Evolutionary conservation across 2,888 invertebrate species (phyloP).

Genomic region (Acronicta leporina): DNA sequence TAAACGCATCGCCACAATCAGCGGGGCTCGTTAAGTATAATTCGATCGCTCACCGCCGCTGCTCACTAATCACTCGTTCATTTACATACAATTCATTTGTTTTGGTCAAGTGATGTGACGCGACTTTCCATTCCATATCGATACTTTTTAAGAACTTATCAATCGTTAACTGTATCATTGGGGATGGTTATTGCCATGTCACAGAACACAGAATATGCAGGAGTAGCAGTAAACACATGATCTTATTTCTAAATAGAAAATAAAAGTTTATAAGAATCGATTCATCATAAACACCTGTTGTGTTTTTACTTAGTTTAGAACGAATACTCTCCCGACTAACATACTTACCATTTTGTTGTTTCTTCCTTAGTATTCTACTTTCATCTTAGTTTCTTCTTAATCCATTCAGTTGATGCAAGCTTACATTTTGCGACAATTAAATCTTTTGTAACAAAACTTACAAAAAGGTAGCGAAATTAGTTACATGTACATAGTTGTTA

Average conservation of each 20-base stretch:
- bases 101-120: constrained; percentile 49
- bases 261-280: constrained; percentile 30
- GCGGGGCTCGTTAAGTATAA: constrained; percentile 72
- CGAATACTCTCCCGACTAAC: constrained; percentile 19
- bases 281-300: constrained; percentile 47
- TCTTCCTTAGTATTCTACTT: constrained; percentile 11
- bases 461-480: too few species aligned
- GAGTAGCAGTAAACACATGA: neutral
- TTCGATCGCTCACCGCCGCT: constrained; percentile 73
- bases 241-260: constrained; percentile 1
- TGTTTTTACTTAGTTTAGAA: constrained; percentile 19
- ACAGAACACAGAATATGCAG: too few species aligned
- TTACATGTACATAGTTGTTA: too few species aligned
- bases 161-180: neutral
- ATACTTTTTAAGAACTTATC: neutral
- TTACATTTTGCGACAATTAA: neutral
- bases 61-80: constrained; percentile 64
- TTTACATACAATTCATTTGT: constrained; percentile 78
- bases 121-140: constrained; percentile 3
- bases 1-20: constrained; percentile 63
- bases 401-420: neutral
- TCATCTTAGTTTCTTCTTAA: neutral
- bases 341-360: constrained; percentile 3
- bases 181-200: too few species aligned
- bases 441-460: too few species aligned